phyloP scores from a whole-genome alignment of 2,888 invertebrate species.

The Lasioglossum morio region DNA sequence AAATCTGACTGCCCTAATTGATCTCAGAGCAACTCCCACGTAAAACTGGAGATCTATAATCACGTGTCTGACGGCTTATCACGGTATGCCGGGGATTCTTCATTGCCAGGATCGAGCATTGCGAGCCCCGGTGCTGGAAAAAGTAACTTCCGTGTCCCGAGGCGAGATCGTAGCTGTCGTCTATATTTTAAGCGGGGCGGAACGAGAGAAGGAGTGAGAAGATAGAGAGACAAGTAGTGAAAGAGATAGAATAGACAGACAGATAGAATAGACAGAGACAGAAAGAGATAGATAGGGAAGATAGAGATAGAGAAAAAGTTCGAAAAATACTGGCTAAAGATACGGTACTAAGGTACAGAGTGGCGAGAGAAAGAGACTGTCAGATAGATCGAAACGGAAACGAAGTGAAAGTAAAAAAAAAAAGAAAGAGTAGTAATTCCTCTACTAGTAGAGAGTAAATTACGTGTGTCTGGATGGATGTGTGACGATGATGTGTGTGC shows the following conservation, averaged over 20 bases:
- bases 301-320: constrained; percentile 50
- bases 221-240: constrained; percentile 9
- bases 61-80: background rate
- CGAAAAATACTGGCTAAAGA: constrained; percentile 60
- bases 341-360: constrained; percentile 25
- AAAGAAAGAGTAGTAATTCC: constrained; percentile 31
- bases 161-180: constrained; percentile 1
- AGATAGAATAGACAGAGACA: background rate
- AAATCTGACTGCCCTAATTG: background rate
- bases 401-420: constrained; percentile 30
- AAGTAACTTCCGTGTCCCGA: background rate
- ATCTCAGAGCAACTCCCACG: background rate
- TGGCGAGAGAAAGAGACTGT: constrained; percentile 45
- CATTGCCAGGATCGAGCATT: background rate
- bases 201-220: constrained; percentile 39
- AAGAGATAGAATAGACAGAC: background rate
- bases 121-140: background rate
- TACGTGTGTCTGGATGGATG: constrained; percentile 24
- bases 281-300: background rate
- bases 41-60: background rate
- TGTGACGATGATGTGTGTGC: background rate
- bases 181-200: constrained; percentile 56
- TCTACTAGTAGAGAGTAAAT: constrained; percentile 46
- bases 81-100: background rate
- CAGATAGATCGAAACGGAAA: constrained; percentile 46